A percentile compares a stretch with the other conserved stretches of the same genome.
Conservation (phyloP, 2,888 invertebrate genomes). For the Sylvicola cinctus region DNA sequence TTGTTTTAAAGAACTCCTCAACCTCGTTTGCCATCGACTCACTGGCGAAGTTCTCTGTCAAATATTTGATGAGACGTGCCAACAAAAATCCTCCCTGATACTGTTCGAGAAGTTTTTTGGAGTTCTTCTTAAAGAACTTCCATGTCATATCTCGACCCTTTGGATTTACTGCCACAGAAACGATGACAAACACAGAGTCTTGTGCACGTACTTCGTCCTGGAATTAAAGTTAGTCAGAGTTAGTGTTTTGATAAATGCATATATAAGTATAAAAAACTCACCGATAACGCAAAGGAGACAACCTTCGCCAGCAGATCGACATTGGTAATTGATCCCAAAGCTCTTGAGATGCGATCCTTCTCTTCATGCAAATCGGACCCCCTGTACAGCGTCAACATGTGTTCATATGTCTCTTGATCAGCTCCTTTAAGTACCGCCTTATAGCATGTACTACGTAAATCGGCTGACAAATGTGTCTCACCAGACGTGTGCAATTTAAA, state of each 20-base stretch:
- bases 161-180: constrained; percentile 61
- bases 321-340: constrained; percentile 63
- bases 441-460: constrained; percentile 71
- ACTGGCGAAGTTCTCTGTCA: constrained; percentile 75
- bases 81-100: constrained; percentile 71
- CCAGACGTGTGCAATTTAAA: constrained; percentile 46
- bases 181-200: constrained; percentile 77
- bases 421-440: constrained; percentile 55
- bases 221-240: constrained; percentile 7
- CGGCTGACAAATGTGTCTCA: constrained; percentile 48
- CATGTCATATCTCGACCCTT: constrained; percentile 73
- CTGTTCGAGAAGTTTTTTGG: constrained; percentile 49
- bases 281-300: constrained; percentile 63
- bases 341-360: constrained; percentile 71
- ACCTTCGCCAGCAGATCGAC: constrained; percentile 48
- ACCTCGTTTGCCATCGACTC: constrained; percentile 64
- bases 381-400: constrained; percentile 61
- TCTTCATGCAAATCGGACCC: constrained; percentile 82
- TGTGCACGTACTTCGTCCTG: constrained; percentile 80
- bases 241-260: neutral
- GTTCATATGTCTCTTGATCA: constrained; percentile 48
- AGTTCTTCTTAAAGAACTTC: constrained; percentile 77
- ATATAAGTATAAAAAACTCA: constrained; percentile 18
- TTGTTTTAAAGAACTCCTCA: constrained; percentile 55
- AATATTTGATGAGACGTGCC: constrained; percentile 60